phyloP scores from a whole-genome alignment of 2,113 vertebrate genomes.

The Chinchilla lanigera region DNA sequence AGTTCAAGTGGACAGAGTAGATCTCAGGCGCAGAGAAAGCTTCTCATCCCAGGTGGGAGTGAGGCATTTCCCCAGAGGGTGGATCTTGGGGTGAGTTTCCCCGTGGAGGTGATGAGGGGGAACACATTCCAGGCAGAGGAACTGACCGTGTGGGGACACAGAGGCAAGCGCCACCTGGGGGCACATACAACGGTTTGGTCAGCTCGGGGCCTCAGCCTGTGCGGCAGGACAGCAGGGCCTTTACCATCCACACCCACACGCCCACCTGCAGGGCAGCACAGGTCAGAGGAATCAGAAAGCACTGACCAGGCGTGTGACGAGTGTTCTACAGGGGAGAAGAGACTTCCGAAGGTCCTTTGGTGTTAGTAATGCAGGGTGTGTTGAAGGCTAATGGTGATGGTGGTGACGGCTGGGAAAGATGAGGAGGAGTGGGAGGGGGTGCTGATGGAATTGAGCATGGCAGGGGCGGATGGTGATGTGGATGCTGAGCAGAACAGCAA shows the following conservation, averaged over 20 bases:
- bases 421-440: neutral
- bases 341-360: neutral
- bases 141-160: neutral
- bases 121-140: neutral
- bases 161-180: neutral
- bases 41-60: neutral
- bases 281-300: neutral
- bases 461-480: neutral
- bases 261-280: rapidly evolving
- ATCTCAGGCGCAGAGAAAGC: neutral
- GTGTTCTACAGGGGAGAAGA: neutral
- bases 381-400: neutral
- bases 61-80: neutral
- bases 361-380: neutral
- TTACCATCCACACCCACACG: rapidly evolving
- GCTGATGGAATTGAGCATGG: too few relatives aligned
- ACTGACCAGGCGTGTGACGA: neutral
- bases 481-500: neutral
- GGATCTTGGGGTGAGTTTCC: neutral
- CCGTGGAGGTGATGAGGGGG: neutral
- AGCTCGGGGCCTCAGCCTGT: neutral
- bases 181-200: too few relatives aligned
- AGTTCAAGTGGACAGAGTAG: neutral
- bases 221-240: too few relatives aligned
- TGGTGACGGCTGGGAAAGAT: neutral